Percentiles rank a stretch among this genome's conserved stretches.
phyloP scores from a whole-genome alignment of 2,797 vertebrate genomes.

The Pipistrellus kuhlii region DNA sequence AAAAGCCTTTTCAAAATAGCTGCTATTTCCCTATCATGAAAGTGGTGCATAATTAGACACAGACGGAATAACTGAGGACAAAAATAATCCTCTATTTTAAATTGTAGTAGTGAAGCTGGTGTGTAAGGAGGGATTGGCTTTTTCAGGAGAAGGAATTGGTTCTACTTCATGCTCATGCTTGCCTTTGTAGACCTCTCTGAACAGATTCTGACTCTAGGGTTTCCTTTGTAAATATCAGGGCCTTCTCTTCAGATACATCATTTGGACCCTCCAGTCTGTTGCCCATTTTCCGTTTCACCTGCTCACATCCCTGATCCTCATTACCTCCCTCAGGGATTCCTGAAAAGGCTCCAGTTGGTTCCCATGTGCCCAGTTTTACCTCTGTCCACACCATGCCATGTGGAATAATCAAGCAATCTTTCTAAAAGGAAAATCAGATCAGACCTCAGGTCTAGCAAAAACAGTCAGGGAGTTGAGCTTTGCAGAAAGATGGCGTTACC shows the following conservation, averaged over 20 bases:
- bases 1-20: constrained; percentile 84
- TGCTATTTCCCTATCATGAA: constrained; percentile 83
- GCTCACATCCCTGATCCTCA: not conserved
- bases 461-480: not conserved
- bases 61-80: constrained; percentile 77
- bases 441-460: not conserved
- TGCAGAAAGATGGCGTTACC: not conserved
- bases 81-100: constrained; percentile 84
- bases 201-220: not conserved
- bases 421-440: not conserved
- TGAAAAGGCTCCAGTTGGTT: not conserved
- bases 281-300: not conserved
- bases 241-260: not conserved
- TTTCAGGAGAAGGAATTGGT: constrained; percentile 45
- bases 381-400: not conserved
- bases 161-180: not conserved
- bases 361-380: not conserved
- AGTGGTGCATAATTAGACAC: constrained; percentile 85
- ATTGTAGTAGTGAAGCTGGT: constrained; percentile 73
- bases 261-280: not conserved
- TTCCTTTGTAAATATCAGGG: not conserved
- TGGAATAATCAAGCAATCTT: not conserved
- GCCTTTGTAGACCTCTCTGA: not conserved
- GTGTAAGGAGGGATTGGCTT: not conserved
- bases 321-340: not conserved